Conservation (phyloP, 30 jellyfish, hydroid and myxozoan genomes). For the Aurelia aurita complex sp. Pacific region DNA sequence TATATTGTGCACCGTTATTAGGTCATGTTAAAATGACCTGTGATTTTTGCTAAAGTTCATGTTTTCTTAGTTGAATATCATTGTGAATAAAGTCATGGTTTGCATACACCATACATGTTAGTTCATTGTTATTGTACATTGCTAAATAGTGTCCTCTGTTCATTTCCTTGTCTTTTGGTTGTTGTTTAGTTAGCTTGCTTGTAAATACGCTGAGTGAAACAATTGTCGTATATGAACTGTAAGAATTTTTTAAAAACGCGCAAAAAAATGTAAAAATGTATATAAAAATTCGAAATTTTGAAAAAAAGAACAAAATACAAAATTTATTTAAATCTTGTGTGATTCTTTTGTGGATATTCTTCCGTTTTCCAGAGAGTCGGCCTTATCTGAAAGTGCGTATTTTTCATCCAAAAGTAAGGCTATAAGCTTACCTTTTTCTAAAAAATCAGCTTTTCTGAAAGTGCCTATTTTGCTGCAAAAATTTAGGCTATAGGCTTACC, state of each 20-base stretch:
- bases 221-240: slow-evolving; percentile 32
- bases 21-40: slow-evolving; percentile 47
- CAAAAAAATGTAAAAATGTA: slow-evolving; percentile 75
- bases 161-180: background rate
- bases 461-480: too few species aligned
- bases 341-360: background rate
- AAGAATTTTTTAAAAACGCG: slow-evolving; percentile 48
- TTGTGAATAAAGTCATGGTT: slow-evolving; percentile 29
- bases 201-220: slow-evolving; percentile 34
- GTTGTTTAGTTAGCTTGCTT: slow-evolving; percentile 1
- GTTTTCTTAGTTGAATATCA: slow-evolving; percentile 14
- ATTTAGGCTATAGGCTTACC: too few species aligned
- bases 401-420: too few species aligned
- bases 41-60: background rate
- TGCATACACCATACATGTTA: slow-evolving; percentile 16
- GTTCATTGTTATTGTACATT: background rate
- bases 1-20: slow-evolving; percentile 12
- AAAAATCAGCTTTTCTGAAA: too few species aligned
- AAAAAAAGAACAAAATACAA: slow-evolving; percentile 46
- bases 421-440: too few species aligned
- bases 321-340: background rate
- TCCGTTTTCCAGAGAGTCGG: too few species aligned
- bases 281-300: slow-evolving; percentile 29
- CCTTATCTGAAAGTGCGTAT: too few species aligned
- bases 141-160: background rate